Evolutionary conservation across 2,888 invertebrate genomes (phyloP).

Genomic region (Sussaba pulchella): DNA sequence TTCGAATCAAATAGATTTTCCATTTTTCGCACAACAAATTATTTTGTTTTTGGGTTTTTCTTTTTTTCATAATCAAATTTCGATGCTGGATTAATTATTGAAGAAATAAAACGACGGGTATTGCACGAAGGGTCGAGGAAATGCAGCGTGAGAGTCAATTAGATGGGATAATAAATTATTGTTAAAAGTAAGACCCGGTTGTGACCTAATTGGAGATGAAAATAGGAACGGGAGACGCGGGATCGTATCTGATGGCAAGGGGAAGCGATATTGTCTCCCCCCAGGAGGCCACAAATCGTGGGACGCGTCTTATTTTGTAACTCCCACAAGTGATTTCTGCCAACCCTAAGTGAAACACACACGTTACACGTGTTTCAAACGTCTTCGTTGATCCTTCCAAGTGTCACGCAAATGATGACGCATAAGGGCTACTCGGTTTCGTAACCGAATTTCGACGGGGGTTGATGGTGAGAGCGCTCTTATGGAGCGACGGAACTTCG

Average conservation of each 20-base stretch:
- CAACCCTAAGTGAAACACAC: neutral
- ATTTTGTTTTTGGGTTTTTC: too few species aligned
- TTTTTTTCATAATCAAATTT: too few species aligned
- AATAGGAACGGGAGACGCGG: conserved; percentile 9
- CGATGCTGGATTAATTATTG: too few species aligned
- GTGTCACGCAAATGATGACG: neutral
- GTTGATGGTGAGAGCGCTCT: too few species aligned
- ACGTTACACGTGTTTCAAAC: neutral
- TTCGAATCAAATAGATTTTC: too few species aligned
- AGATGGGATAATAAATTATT: conserved; percentile 36
- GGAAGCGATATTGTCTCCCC: neutral
- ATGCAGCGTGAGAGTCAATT: conserved; percentile 13
- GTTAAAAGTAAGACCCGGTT: conserved; percentile 8
- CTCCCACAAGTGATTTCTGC: neutral
- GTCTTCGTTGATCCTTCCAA: neutral
- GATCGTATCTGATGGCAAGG: neutral
- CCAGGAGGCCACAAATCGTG: too few species aligned
- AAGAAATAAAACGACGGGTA: neutral
- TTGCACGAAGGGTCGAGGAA: neutral
- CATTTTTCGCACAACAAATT: too few species aligned
- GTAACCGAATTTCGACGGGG: too few species aligned
- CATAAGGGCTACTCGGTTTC: neutral
- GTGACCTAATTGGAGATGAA: conserved; percentile 32
- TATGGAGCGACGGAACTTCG: too few species aligned
- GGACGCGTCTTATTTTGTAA: conserved; percentile 1